Evolutionary conservation across 2,113 vertebrate species (phyloP).

Genomic region (Bubo scandiacus): DNA sequence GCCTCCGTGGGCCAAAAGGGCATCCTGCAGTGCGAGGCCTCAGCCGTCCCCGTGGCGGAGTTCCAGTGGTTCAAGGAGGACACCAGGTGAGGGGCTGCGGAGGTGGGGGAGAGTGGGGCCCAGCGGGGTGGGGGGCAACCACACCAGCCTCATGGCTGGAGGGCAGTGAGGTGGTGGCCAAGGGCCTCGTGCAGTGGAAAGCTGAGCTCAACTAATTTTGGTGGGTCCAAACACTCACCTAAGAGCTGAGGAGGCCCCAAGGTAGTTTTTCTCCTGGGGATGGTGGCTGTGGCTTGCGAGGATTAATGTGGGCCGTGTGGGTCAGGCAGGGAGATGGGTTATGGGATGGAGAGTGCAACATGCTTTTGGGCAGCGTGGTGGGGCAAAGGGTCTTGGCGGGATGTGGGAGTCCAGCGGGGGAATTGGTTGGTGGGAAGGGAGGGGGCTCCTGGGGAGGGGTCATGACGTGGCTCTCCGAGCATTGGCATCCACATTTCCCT

Average conservation of each 20-base stretch:
- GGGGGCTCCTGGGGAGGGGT: neutral
- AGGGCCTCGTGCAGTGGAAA: neutral
- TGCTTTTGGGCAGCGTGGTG: no score
- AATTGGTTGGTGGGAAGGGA: no score
- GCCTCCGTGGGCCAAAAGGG: slow-evolving; percentile 92
- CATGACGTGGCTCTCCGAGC: neutral
- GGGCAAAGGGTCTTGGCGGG: rapidly evolving
- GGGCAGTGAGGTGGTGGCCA: rapidly evolving
- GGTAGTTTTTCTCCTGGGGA: neutral
- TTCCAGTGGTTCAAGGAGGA: slow-evolving; percentile 99
- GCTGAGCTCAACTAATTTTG: neutral
- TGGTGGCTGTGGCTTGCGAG: neutral
- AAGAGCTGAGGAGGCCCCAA: neutral
- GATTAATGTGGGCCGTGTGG: rapidly evolving
- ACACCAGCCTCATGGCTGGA: no score
- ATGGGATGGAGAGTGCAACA: rapidly evolving
- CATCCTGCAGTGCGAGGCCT: slow-evolving; percentile 91
- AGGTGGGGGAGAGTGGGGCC: rapidly evolving
- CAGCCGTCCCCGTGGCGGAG: slow-evolving; percentile 88
- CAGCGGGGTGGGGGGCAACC: rapidly evolving
- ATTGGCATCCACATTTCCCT: rapidly evolving
- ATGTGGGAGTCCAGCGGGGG: rapidly evolving
- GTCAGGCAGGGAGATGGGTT: no score
- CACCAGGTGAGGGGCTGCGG: slow-evolving; percentile 74
- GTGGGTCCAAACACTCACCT: rapidly evolving